Evolutionary conservation across 1,140 invertebrate genomes (phyloP), one percentile per base, ranked within the genome.

Genomic region (Nebria ingens): DNA sequence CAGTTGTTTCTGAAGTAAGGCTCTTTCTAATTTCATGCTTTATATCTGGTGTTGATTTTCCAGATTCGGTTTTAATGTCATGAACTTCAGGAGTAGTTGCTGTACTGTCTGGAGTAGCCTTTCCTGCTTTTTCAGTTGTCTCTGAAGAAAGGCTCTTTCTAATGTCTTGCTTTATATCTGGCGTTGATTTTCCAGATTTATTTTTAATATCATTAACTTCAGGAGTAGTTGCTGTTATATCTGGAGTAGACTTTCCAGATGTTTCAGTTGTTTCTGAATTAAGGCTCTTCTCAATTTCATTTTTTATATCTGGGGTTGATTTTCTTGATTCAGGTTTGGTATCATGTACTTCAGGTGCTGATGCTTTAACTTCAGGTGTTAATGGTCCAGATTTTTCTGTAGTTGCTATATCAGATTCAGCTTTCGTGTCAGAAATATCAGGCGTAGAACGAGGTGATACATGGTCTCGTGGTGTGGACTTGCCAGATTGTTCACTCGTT

Each of bases 401-500:
- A 34, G 25, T 2, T 38, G 20, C 2, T n/a, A n/a, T n/a, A n/a
- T n/a, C n/a, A n/a, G n/a, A n/a, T n/a, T n/a, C n/a, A n/a, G n/a
- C n/a, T n/a, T n/a, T n/a, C n/a, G n/a, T n/a, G n/a, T n/a, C n/a
- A n/a, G n/a, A n/a, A n/a, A n/a, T n/a, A n/a, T n/a, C n/a, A n/a
- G n/a, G n/a, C n/a, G n/a, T n/a, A n/a, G n/a, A n/a, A n/a, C n/a
- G n/a, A n/a, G n/a, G n/a, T n/a, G n/a, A n/a, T n/a, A n/a, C n/a
- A n/a, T n/a, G n/a, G n/a, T n/a, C n/a, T n/a, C n/a, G n/a, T n/a
- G 73, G 73, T 0, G 73, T 73, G 1, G 73, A 75, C 61, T 75
- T 75, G 2, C 71, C 72, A 1, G 72, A 75, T 12, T 45, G 40
- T 45, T 45, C 40, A 12, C 9, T 45, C 2, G 74, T 49, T 22